A percentile compares a stretch with the other conserved stretches of the same genome.
Evolutionary conservation across 2,113 vertebrate genomes (phyloP).

Genomic region (Capreolus pygargus): DNA sequence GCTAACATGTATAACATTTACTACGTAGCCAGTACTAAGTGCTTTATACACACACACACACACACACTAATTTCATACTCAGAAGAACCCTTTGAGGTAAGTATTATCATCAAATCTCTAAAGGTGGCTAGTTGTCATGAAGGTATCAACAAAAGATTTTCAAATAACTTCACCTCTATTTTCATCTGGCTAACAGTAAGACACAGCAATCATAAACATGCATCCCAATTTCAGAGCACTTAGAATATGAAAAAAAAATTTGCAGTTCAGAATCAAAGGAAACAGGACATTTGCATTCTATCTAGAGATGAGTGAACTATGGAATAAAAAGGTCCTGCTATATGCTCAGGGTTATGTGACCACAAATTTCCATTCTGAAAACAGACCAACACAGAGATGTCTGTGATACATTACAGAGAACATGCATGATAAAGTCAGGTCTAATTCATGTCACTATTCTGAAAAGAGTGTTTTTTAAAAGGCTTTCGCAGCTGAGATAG

Average conservation of each 20-base stretch:
- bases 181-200: neutral
- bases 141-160: neutral
- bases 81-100: neutral
- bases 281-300: neutral
- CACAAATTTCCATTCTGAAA: neutral
- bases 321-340: neutral
- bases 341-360: neutral
- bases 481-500: neutral
- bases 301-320: neutral
- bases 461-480: neutral
- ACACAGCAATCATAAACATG: neutral
- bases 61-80: neutral
- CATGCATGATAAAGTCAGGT: neutral
- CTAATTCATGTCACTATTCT: neutral
- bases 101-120: neutral
- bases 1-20: neutral
- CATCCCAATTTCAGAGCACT: neutral
- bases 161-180: neutral
- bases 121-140: neutral
- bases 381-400: neutral
- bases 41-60: neutral
- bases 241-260: neutral
- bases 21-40: neutral
- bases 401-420: neutral
- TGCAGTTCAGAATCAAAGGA: conserved; percentile 7